These are phyloP conservation scores for Helobdella robusta DNA, from an alignment of 2,888 invertebrate genomes.

Conservation along the genomic window DNA sequence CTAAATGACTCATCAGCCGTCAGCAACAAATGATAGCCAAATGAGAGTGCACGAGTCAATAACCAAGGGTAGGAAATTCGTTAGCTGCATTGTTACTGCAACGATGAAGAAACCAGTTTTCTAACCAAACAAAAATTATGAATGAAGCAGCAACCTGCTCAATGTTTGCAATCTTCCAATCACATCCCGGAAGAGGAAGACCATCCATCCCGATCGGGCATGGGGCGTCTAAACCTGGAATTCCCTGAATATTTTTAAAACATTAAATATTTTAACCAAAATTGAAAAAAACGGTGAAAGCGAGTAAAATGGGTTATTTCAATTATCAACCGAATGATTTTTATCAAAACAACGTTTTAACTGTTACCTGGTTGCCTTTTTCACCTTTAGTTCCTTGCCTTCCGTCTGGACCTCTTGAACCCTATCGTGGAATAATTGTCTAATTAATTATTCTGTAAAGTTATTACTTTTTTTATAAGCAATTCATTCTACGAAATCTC, in stretches of 20 bases:
- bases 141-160: no score
- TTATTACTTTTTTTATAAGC: neutral
- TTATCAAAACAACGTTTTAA: neutral
- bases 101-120: no score
- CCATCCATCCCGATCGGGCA: slow-evolving; percentile 11
- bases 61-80: no score
- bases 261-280: no score
- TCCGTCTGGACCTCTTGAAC: slow-evolving; percentile 4
- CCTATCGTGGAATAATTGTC: no score
- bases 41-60: no score
- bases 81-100: no score
- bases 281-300: no score
- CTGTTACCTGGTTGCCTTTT: slow-evolving; percentile 15
- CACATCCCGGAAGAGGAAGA: slow-evolving; percentile 5
- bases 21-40: no score
- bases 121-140: no score
- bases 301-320: neutral
- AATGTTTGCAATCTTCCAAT: neutral
- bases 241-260: slow-evolving; percentile 6
- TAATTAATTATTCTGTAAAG: neutral
- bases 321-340: neutral
- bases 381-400: slow-evolving; percentile 10
- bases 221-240: slow-evolving; percentile 13
- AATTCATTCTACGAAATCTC: neutral
- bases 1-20: no score